Percentiles rank a stretch among this genome's conserved stretches.
Evolutionary conservation across 2,888 invertebrate species (phyloP).

Genomic region (Drosophila recens): DNA sequence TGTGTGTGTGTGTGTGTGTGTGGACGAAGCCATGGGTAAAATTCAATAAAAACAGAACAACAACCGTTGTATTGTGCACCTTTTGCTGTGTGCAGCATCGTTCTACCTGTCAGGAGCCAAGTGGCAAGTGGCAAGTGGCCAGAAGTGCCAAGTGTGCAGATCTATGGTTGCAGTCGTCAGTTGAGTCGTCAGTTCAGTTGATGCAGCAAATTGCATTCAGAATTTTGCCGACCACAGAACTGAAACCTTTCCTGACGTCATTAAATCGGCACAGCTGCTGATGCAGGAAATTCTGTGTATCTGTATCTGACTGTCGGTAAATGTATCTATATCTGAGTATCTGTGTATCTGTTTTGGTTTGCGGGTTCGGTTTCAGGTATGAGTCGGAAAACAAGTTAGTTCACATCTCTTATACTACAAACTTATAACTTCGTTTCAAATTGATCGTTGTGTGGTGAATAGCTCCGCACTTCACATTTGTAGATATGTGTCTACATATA

Average conservation of each 20-base stretch:
- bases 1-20: constrained; percentile 19
- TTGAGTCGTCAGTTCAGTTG: constrained; percentile 8
- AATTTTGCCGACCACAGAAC: constrained; percentile 20
- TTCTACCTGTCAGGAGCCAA: constrained; percentile 31
- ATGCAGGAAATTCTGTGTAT: constrained; percentile 73
- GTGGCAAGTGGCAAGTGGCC: constrained; percentile 2
- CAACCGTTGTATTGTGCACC: constrained; percentile 16
- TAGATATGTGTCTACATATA: not conserved
- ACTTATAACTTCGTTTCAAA: constrained; percentile 17
- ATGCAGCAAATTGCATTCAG: constrained; percentile 48
- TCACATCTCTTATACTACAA: constrained; percentile 44
- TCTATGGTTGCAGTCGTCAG: constrained; percentile 43
- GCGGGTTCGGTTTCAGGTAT: constrained; percentile 11
- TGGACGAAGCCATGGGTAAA: constrained; percentile 27
- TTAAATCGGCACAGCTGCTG: constrained; percentile 50
- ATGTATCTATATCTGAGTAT: not conserved
- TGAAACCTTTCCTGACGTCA: constrained; percentile 43
- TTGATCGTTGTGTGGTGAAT: constrained; percentile 48
- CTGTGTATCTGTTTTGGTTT: not conserved
- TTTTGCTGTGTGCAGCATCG: constrained; percentile 7
- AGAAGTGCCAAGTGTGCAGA: constrained; percentile 29
- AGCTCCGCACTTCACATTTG: constrained; percentile 19
- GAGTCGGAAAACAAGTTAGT: constrained; percentile 51
- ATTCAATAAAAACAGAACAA: constrained; percentile 36
- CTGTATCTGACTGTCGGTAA: constrained; percentile 1